Conservation (phyloP, 1,140 invertebrate species). For the Phenacoccus solenopsis region DNA sequence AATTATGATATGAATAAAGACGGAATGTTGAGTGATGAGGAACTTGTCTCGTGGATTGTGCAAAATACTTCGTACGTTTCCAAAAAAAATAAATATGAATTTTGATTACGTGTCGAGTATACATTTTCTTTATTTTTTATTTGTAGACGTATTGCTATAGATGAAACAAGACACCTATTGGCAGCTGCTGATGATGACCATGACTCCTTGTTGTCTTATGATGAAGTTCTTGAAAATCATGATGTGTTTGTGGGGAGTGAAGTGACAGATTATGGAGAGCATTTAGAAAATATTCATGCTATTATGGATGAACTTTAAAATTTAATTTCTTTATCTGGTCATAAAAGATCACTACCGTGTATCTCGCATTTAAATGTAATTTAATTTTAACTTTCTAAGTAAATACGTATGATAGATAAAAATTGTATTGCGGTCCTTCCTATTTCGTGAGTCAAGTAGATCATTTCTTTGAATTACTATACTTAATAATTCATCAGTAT, state of each 20-base stretch:
- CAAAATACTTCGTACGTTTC: slow-evolving; percentile 73
- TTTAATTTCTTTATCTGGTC: background rate
- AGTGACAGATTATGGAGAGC: slow-evolving; percentile 88
- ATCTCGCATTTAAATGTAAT: background rate
- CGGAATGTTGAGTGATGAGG: slow-evolving; percentile 60
- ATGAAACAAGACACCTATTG: slow-evolving; percentile 87
- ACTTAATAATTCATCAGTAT: no score
- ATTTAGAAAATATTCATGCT: slow-evolving; percentile 64
- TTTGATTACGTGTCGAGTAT: background rate
- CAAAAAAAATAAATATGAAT: background rate
- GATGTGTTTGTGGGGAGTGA: slow-evolving; percentile 91
- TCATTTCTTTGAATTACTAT: no score
- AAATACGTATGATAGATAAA: no score
- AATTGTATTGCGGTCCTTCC: no score
- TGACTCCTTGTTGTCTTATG: slow-evolving; percentile 65
- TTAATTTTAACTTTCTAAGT: no score
- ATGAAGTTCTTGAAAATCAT: slow-evolving; percentile 79
- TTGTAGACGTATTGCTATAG: slow-evolving; percentile 65
- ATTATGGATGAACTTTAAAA: slow-evolving; percentile 67
- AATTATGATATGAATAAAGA: slow-evolving; percentile 78
- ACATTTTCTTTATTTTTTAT: background rate
- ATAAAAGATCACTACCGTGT: background rate
- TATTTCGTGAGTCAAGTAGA: no score
- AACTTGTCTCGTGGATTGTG: slow-evolving; percentile 80
- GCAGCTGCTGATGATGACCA: slow-evolving; percentile 75